Conservation (phyloP, 2,888 invertebrate genomes). For the Drosophila maculinotata region DNA sequence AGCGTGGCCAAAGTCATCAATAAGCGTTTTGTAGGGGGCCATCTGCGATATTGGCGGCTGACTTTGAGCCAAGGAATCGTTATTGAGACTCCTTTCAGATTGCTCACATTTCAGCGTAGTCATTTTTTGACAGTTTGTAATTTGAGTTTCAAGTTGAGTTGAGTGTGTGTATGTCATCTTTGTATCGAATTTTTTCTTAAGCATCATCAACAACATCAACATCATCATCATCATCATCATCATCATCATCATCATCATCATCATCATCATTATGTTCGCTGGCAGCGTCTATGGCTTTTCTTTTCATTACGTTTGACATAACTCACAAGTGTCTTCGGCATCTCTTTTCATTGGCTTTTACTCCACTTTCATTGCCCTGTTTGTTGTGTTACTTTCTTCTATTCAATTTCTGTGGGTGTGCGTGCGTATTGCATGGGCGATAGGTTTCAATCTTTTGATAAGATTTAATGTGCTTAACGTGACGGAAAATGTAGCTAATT, state of each 20-base stretch:
- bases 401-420: conserved; percentile 18
- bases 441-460: conserved; percentile 61
- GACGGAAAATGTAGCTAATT: conserved; percentile 70
- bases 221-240: conserved; percentile 9
- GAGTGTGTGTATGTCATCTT: conserved; percentile 24
- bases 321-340: conserved; percentile 43
- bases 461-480: conserved; percentile 64
- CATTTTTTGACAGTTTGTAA: conserved; percentile 63
- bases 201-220: conserved; percentile 23
- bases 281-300: conserved; percentile 41
- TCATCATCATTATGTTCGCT: conserved; percentile 17
- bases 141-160: conserved; percentile 41
- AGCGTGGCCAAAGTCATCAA: conserved; percentile 50
- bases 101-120: conserved; percentile 40
- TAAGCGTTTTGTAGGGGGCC: conserved; percentile 38
- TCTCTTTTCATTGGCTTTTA: conserved; percentile 31
- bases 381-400: conserved; percentile 49
- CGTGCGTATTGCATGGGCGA: conserved; percentile 26
- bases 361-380: conserved; percentile 47
- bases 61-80: conserved; percentile 19
- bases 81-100: conserved; percentile 16
- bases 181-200: conserved; percentile 28
- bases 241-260: conserved; percentile 9
- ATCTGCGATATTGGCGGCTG: conserved; percentile 19
- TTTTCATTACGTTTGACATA: conserved; percentile 67